These are phyloP conservation scores for Acomys russatus DNA, from an alignment of 2,797 vertebrate species.

Conservation along the genomic window DNA sequence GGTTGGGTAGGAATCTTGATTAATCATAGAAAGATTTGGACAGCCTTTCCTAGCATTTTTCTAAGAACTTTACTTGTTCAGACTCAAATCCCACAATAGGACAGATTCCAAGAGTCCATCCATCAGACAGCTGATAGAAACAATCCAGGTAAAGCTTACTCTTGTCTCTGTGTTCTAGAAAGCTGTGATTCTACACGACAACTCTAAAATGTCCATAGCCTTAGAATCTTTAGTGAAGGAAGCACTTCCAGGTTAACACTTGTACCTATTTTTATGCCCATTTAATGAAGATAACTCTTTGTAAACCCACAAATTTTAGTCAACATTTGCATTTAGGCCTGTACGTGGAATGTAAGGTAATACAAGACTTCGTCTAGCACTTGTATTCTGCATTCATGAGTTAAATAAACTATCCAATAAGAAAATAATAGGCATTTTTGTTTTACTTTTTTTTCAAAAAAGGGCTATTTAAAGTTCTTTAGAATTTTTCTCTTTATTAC, in stretches of 20 bases:
- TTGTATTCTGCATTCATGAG: not conserved
- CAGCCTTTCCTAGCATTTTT: not conserved
- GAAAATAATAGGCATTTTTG: not conserved
- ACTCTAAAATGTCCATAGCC: not conserved
- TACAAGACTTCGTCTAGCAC: not conserved
- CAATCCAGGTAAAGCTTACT: not conserved
- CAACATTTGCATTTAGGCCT: not conserved
- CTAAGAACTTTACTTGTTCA: not conserved
- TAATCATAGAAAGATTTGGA: not conserved
- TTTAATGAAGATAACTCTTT: not conserved
- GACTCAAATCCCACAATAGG: not conserved
- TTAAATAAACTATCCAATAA: not conserved
- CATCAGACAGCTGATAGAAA: not conserved
- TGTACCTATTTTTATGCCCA: not conserved
- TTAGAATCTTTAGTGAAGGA: not conserved
- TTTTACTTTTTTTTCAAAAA: not conserved
- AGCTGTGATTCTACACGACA: accelerated
- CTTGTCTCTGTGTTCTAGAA: not conserved
- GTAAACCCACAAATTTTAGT: not conserved
- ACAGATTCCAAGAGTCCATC: not conserved
- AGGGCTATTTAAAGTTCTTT: not conserved
- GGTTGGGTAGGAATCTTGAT: not conserved
- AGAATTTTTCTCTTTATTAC: not conserved
- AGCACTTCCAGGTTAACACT: not conserved
- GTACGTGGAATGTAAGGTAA: not conserved